Conservation (phyloP, 2,113 vertebrate genomes). For the Equus quagga region DNA sequence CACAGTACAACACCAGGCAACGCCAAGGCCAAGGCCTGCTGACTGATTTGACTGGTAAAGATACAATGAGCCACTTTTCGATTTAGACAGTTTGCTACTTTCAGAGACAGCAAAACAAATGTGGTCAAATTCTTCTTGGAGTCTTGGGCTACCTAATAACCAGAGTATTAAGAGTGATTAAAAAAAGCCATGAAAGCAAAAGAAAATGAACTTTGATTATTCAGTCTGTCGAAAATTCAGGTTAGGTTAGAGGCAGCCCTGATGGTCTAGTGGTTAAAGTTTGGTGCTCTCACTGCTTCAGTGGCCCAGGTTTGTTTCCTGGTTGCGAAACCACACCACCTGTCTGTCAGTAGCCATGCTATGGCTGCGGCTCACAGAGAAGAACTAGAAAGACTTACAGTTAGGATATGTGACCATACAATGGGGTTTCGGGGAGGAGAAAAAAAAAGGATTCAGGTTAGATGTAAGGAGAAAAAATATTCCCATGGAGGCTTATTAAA, state of each 20-base stretch:
- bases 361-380: too few species aligned
- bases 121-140: background rate
- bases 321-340: too few species aligned
- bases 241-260: background rate
- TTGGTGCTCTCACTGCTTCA: too few species aligned
- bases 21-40: background rate
- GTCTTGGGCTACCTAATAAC: background rate
- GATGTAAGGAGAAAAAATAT: background rate
- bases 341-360: too few species aligned
- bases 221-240: background rate
- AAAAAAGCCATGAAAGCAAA: background rate
- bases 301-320: too few species aligned
- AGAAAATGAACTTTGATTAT: background rate
- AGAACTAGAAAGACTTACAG: too few species aligned
- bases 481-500: background rate
- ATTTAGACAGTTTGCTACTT: background rate
- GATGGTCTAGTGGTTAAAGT: too few species aligned
- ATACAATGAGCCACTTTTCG: background rate
- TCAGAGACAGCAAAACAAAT: background rate
- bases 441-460: background rate
- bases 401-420: too few species aligned
- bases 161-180: background rate
- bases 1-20: background rate
- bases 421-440: too few species aligned
- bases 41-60: background rate